Evolutionary conservation across 2,113 vertebrate genomes (phyloP), one percentile per base, ranked within the genome.

Genomic region (Eudyptes chrysolophus): DNA sequence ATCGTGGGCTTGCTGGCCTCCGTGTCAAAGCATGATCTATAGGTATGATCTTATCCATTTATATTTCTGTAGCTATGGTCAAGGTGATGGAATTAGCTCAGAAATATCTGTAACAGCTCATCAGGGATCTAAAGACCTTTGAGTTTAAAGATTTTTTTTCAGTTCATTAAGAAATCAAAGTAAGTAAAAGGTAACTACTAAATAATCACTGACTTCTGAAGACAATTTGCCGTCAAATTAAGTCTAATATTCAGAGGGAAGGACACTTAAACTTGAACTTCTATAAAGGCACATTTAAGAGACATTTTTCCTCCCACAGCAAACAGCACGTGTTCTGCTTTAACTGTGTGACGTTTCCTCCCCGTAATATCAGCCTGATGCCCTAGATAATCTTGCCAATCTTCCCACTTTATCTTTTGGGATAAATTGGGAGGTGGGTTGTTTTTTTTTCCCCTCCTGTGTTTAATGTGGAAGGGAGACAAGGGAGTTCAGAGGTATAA

Each of bases 121-220:
- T n/a, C 22, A 6, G 92, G 90, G 94, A 94, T 46, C 62, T 42
- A 34, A 66, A 81, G 85, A 93, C 92, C 94, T 97, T 93, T 54
- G 65, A n/a, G 68, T 89, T 70, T 21, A 93, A 95, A 86, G 82
- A 66, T 83, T 95, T 93, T 42, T 42, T 42, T 68, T 92, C 71
- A 90, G 58, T 95, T 92, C 96, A 86, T 95, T 94, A 93, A 95
- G 90, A 72, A 94, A 92, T 65, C 82, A 51, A 75, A 96, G 93
- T 20, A 78, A 78, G 89, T 94, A 42, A 75, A 96, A 97, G 75
- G 51, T 88, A 93, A 93, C 84, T 70, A 34, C 58, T 69, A 83
- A 83, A 57, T 95, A 93, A 97, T 92, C 87, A 24, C 66, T 48
- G 77, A 30, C 17, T 88, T 77, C 62, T 29, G 62, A 90, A 83